Evolutionary conservation across 1,140 invertebrate genomes (phyloP).

Genomic region (Globodera rostochiensis): DNA sequence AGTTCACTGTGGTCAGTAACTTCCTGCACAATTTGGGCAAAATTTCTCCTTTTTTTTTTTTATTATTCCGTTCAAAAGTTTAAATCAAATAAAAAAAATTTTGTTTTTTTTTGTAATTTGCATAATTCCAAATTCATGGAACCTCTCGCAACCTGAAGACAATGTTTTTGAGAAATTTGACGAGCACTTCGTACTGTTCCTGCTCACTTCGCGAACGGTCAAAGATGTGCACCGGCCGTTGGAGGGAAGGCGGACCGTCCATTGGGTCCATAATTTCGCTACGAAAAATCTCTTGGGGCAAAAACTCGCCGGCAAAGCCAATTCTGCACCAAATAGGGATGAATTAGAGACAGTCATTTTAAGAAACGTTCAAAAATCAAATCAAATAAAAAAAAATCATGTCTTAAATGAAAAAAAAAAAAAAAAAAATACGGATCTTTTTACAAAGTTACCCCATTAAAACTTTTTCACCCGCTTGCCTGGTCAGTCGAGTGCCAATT

Average conservation of each 20-base stretch:
- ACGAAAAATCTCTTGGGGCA: slow-evolving; percentile 39
- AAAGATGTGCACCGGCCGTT: slow-evolving; percentile 11
- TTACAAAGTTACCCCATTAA: not conserved
- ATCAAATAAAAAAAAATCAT: slow-evolving; percentile 14
- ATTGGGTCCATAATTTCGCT: slow-evolving; percentile 39
- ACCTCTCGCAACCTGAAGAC: slow-evolving; percentile 35
- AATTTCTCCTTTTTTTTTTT: not conserved
- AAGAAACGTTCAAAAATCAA: too few relatives aligned
- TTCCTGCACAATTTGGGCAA: slow-evolving; percentile 27
- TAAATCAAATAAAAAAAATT: not conserved
- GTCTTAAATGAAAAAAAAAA: slow-evolving; percentile 20
- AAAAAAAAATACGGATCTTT: slow-evolving; percentile 21
- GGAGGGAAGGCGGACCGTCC: slow-evolving; percentile 16
- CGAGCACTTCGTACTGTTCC: slow-evolving; percentile 39
- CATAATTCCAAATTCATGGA: slow-evolving; percentile 1
- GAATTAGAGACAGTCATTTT: too few relatives aligned
- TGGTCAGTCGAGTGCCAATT: slow-evolving; percentile 48
- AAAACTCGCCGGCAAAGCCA: slow-evolving; percentile 41
- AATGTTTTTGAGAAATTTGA: slow-evolving; percentile 39
- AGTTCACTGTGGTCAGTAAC: slow-evolving; percentile 33
- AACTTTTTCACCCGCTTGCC: slow-evolving; percentile 22
- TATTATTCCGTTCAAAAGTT: too few relatives aligned
- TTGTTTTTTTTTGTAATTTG: not conserved
- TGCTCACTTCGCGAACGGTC: slow-evolving; percentile 23
- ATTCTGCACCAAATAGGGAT: slow-evolving; percentile 33